Evolutionary conservation across 1,140 invertebrate species (phyloP), one percentile per base, ranked within the genome.

Genomic region (Sminthurides bifidus): DNA sequence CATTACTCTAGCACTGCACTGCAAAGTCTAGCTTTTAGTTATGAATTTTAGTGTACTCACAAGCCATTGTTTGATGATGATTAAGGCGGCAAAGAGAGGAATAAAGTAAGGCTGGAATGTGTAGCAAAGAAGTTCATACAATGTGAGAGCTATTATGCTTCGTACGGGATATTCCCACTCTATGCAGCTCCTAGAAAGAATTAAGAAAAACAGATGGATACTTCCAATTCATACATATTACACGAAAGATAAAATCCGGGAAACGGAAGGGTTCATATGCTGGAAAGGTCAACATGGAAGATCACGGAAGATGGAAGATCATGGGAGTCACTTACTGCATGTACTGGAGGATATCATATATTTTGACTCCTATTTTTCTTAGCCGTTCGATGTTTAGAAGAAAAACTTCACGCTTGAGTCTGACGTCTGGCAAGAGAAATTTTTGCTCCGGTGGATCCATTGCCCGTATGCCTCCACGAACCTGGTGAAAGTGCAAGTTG

Each of bases 371-470:
- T 37, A 97, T 84, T 30, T 82, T 81, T 72, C 93, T 93, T 17
- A 98, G 76, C 54, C 94, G 78, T 71, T 93, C 84, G 1, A 97
- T 91, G 70, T 98, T 97, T 24, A 84, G 78, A 33, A 97, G 80
- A 69, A 97, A 96, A 41, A 93, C 77, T 68, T 92, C 84, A 56
- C 92, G 75, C 71, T 96, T 97, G 70, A 99, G 97, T 70, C 95
- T 95, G 2, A 86, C 77, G 68, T 97, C 92, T 56, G 84, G 83
- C 66, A 91, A 81, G 80, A 97, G 91, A 64, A 89, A 92, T 70
- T 96, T 97, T 40, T 86, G 83, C 72, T 98, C 94, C 67, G 84
- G 87, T 2, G 95, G 95, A 73, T 96, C 95, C 19, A 99, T 75
- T 0, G 89, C 95, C 64, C 91, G 75, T 35, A 96, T 79, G 40